These are phyloP conservation scores for Coelopa pilipes DNA, from an alignment of 2,888 invertebrate genomes.

Conservation along the genomic window DNA sequence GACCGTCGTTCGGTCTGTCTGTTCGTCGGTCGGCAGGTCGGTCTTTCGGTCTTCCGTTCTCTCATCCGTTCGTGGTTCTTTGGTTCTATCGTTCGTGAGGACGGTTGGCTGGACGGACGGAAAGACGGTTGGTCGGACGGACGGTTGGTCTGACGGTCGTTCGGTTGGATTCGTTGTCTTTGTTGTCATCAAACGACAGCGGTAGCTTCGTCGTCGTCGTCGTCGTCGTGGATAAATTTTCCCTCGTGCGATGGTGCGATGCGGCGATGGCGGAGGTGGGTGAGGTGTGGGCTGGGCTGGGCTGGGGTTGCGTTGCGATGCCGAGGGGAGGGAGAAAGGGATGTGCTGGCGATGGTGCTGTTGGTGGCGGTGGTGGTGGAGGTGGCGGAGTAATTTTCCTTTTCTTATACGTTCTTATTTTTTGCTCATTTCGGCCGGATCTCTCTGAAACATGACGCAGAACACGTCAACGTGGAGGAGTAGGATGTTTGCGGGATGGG, in stretches of 20 bases:
- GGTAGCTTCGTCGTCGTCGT: conserved; percentile 11
- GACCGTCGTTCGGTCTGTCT: conserved; percentile 15
- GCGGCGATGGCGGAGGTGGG: not conserved
- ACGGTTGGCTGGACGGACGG: not conserved
- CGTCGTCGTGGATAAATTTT: not conserved
- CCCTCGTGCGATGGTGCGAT: too few relatives aligned
- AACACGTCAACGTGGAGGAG: conserved; percentile 3
- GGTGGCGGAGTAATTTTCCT: conserved; percentile 36
- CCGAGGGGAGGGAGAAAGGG: too few relatives aligned
- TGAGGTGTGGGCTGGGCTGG: conserved; percentile 8
- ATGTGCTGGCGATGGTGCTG: too few relatives aligned
- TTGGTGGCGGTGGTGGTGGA: too few relatives aligned
- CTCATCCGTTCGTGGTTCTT: too few relatives aligned
- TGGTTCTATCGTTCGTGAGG: not conserved
- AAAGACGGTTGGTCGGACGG: not conserved
- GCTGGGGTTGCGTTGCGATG: not conserved
- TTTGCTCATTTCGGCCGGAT: conserved; percentile 5
- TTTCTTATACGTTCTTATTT: conserved; percentile 44
- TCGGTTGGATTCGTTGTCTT: conserved; percentile 16
- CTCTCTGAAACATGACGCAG: conserved; percentile 17
- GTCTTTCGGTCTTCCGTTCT: too few relatives aligned
- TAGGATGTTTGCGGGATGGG: too few relatives aligned
- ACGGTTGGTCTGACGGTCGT: conserved; percentile 4
- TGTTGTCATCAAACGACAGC: conserved; percentile 26
- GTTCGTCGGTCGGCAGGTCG: conserved; percentile 38